These are phyloP conservation scores for Palythoa grandiflora DNA, from an alignment of 92 coral and sea anemone species.

Conservation along the genomic window DNA sequence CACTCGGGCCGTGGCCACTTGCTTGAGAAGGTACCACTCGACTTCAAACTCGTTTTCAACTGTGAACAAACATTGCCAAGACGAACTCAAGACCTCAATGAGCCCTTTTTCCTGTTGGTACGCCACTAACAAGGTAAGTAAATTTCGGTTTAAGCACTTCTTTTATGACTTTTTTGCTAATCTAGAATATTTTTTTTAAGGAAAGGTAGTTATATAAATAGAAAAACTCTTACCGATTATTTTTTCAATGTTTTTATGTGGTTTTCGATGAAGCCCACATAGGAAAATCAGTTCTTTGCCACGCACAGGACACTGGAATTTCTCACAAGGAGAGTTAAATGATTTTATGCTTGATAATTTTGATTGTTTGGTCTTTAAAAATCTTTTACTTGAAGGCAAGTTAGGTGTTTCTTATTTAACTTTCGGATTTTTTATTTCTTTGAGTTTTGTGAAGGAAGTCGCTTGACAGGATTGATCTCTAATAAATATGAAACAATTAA, in stretches of 20 bases:
- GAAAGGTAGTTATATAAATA: background rate
- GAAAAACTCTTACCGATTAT: conserved; percentile 15
- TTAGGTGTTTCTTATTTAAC: background rate
- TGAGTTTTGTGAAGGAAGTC: conserved; percentile 13
- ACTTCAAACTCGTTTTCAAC: conserved; percentile 1
- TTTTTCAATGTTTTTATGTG: background rate
- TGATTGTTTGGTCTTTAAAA: conserved; percentile 25
- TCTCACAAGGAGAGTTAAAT: conserved; percentile 15
- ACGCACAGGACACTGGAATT: background rate
- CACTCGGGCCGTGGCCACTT: background rate
- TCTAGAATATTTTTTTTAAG: background rate
- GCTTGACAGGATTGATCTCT: conserved; percentile 1
- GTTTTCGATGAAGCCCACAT: conserved; percentile 6
- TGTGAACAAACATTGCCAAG: conserved; percentile 7
- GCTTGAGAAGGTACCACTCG: background rate
- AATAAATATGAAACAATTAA: background rate
- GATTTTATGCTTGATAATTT: conserved; percentile 4
- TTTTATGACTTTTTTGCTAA: background rate
- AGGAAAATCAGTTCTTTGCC: conserved; percentile 22
- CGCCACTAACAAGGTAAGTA: conserved; percentile 9
- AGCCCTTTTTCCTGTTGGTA: background rate
- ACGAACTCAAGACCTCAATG: background rate
- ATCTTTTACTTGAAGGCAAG: background rate
- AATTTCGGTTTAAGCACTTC: background rate
- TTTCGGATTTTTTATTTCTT: background rate